Conservation (phyloP, 1,140 invertebrate genomes). For the Rhyacophila brunnea region DNA sequence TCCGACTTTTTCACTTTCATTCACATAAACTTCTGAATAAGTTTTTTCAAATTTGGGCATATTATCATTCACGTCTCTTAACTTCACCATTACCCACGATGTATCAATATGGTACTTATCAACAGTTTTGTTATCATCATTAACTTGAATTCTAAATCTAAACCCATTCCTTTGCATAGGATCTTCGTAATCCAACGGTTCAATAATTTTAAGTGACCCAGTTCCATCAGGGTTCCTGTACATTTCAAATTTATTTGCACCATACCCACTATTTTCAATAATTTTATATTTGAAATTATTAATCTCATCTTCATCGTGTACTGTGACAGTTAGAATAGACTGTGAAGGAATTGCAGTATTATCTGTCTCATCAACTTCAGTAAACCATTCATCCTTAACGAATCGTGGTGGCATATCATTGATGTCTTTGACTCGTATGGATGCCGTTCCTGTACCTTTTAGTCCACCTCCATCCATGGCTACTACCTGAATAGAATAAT, state of each 20-base stretch:
- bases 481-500: constrained; percentile 66
- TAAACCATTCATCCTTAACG: constrained; percentile 65
- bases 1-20: constrained; percentile 62
- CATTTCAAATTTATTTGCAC: constrained; percentile 66
- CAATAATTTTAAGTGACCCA: constrained; percentile 63
- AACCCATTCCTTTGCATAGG: constrained; percentile 59
- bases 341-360: constrained; percentile 58
- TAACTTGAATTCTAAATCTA: constrained; percentile 60
- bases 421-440: constrained; percentile 60
- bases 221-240: constrained; percentile 64
- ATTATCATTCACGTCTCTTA: constrained; percentile 65
- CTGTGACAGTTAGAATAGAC: constrained; percentile 63
- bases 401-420: constrained; percentile 65
- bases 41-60: constrained; percentile 61
- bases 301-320: constrained; percentile 65
- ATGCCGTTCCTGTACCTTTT: constrained; percentile 59
- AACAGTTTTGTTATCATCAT: constrained; percentile 53
- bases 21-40: constrained; percentile 61
- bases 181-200: constrained; percentile 62
- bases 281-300: constrained; percentile 58
- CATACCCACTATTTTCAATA: constrained; percentile 60
- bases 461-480: constrained; percentile 60
- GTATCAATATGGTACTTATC: constrained; percentile 63
- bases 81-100: constrained; percentile 62
- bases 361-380: constrained; percentile 67